Conservation (phyloP, 2,888 invertebrate species). For the Stomorhina lunata region DNA sequence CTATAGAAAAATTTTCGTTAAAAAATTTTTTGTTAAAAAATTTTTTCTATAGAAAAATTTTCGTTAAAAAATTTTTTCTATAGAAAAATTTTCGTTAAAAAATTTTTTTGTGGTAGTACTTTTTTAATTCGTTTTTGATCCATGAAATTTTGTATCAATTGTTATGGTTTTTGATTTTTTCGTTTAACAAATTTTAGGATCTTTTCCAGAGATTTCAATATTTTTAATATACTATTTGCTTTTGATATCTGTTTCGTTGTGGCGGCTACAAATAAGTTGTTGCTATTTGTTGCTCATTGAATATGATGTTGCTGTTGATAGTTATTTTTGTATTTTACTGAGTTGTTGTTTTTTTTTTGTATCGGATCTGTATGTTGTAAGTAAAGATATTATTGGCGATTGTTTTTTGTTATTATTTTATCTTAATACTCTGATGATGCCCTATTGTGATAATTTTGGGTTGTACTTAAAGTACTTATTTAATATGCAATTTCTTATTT, state of each 20-base stretch:
- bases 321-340: slow-evolving; percentile 2
- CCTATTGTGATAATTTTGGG: slow-evolving; percentile 78
- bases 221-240: neutral
- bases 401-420: slow-evolving; percentile 37
- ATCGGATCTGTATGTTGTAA: neutral
- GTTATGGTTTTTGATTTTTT: neutral
- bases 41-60: no score
- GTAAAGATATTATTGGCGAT: slow-evolving; percentile 43
- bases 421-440: slow-evolving; percentile 74
- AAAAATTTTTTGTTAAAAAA: no score
- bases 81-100: no score
- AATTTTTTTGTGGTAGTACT: no score
- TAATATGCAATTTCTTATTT: slow-evolving; percentile 77
- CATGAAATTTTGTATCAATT: neutral
- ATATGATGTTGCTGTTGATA: slow-evolving; percentile 36
- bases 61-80: no score
- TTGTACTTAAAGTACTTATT: slow-evolving; percentile 78
- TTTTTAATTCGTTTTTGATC: neutral
- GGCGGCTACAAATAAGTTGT: slow-evolving; percentile 38
- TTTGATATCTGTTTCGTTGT: neutral
- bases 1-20: no score
- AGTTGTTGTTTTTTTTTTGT: neutral
- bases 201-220: slow-evolving; percentile 40
- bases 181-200: slow-evolving; percentile 32
- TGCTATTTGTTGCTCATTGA: slow-evolving; percentile 16